These are phyloP conservation scores for Centropus unirufus DNA, from an alignment of 2,113 vertebrate genomes.

Conservation along the genomic window DNA sequence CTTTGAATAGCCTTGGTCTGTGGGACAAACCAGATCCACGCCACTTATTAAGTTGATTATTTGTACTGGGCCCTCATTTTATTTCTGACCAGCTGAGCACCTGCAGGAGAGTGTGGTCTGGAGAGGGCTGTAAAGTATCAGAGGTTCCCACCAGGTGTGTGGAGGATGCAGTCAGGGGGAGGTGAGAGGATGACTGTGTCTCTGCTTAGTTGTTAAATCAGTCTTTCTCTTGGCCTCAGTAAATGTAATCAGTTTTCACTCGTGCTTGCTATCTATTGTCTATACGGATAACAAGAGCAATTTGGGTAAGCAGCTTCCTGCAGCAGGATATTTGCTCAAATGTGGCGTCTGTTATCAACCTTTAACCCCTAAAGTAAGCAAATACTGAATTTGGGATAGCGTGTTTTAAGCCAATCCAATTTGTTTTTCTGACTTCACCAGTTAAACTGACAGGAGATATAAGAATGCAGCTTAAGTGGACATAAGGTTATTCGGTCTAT, in stretches of 20 bases:
- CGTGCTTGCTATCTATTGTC: not conserved
- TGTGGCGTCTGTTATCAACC: not conserved
- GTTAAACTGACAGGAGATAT: not conserved
- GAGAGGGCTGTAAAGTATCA: not conserved
- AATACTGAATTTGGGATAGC: not conserved
- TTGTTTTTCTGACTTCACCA: not conserved
- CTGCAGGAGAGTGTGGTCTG: not conserved
- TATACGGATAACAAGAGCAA: not conserved
- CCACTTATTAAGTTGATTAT: not conserved
- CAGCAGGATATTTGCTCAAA: not conserved
- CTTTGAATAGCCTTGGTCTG: not conserved
- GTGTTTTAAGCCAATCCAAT: not conserved
- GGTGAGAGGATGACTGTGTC: not conserved
- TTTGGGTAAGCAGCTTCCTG: not conserved
- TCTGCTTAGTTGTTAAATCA: not conserved
- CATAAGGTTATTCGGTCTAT: not conserved
- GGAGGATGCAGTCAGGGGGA: not conserved
- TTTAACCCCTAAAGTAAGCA: not conserved
- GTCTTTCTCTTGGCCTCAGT: not conserved
- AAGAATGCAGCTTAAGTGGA: not conserved
- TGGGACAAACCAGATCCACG: not conserved
- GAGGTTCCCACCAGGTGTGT: fast-evolving
- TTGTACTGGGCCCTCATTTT: not conserved
- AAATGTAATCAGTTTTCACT: not conserved
- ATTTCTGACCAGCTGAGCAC: not conserved